Evolutionary conservation across 2,797 vertebrate genomes (phyloP).

Genomic region (Discoglossus pictus): DNA sequence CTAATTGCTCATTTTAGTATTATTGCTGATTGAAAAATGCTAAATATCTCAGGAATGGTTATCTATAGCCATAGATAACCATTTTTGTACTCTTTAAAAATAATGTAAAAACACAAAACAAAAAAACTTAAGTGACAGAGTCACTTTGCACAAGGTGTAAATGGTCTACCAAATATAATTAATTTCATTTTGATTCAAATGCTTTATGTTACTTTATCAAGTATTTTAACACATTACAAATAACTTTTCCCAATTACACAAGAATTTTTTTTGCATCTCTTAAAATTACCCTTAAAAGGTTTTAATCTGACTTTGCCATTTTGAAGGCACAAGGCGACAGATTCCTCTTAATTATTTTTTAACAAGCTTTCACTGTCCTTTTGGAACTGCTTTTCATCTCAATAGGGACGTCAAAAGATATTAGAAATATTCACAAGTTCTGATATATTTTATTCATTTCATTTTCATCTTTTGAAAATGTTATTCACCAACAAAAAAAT

Average conservation of each 20-base stretch:
- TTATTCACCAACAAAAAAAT: constrained; percentile 20
- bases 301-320: constrained; percentile 27
- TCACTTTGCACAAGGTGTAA: not conserved
- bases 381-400: constrained; percentile 28
- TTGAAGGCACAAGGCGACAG: constrained; percentile 15
- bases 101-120: too few species aligned
- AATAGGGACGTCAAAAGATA: not conserved
- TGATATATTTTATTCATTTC: constrained; percentile 39
- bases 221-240: constrained; percentile 4
- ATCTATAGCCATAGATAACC: too few species aligned
- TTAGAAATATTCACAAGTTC: constrained; percentile 7
- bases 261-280: not conserved
- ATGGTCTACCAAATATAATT: not conserved
- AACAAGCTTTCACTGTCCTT: constrained; percentile 25
- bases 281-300: constrained; percentile 19
- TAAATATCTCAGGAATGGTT: too few species aligned
- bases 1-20: too few species aligned
- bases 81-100: too few species aligned
- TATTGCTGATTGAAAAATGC: too few species aligned
- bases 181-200: constrained; percentile 4
- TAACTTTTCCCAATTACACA: constrained; percentile 26
- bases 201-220: not conserved
- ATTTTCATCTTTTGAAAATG: constrained; percentile 34
- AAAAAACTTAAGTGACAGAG: not conserved
- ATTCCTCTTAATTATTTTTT: constrained; percentile 34